Conservation (phyloP, 1,140 invertebrate species). For the Drusus annulatus region DNA sequence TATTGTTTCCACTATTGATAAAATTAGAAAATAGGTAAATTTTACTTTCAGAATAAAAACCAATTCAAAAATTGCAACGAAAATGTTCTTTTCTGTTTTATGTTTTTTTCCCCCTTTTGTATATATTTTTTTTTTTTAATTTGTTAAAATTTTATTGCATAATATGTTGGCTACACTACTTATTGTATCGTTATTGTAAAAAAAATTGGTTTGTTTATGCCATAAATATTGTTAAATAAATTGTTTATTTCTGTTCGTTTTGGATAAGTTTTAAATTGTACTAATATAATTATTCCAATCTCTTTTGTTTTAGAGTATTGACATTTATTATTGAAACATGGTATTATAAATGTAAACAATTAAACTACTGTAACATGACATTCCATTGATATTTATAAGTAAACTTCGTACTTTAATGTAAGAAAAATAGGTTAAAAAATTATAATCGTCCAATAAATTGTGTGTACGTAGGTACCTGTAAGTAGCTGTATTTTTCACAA, state of each 20-base stretch:
- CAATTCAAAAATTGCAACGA: slow-evolving; percentile 19
- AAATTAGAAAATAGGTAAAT: background rate
- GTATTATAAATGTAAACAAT: slow-evolving; percentile 14
- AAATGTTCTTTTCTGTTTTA: background rate
- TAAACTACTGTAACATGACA: slow-evolving; percentile 24
- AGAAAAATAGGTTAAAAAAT: slow-evolving; percentile 22
- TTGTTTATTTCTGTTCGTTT: slow-evolving; percentile 32
- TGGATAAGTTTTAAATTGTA: background rate
- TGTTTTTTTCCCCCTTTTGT: too few relatives aligned
- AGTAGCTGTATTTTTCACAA: slow-evolving; percentile 11
- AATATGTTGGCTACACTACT: slow-evolving; percentile 53
- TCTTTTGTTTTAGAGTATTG: background rate
- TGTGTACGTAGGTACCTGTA: slow-evolving; percentile 13
- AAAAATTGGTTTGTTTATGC: slow-evolving; percentile 23
- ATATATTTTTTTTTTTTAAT: background rate
- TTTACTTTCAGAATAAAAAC: slow-evolving; percentile 1
- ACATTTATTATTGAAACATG: background rate
- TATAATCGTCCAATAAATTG: slow-evolving; percentile 40
- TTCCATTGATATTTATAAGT: slow-evolving; percentile 42
- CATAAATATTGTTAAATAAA: slow-evolving; percentile 41
- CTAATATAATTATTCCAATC: background rate
- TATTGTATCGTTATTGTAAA: slow-evolving; percentile 44
- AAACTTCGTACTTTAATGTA: slow-evolving; percentile 18
- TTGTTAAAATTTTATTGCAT: background rate
- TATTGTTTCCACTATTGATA: background rate